Base-by-base conservation (phyloP, 2,888 invertebrate genomes). In the Drosophila eohydei region DNA sequence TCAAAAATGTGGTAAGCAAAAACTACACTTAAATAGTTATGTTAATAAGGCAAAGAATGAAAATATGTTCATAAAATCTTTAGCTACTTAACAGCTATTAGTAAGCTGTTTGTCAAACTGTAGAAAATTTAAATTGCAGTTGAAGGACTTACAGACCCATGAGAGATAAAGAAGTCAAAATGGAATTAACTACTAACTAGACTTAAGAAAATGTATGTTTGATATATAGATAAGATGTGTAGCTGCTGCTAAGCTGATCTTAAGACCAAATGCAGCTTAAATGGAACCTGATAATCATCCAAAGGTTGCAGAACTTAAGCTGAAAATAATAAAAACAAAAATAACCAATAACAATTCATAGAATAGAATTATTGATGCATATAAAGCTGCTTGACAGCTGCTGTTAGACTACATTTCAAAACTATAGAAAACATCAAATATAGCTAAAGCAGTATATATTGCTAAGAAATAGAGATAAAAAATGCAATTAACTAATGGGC, bases 191-290 rank as follows among this genome's bases (percentile, higher is more conserved):
- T 11, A 46, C n/a, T 12, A 30, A 7, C 14, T 12, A 28, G n/a
- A 46, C n/a, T 30, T 46, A 30, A 26, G 6, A 46, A 4, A 8
- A 14, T 2, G 12, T 14, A 46, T 43, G 9, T 12, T 21, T 2
- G 4, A 11, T 2, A 43, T 21, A 11, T 21, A 11, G 21, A 44
- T 26, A 26, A 26, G 12, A 11, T 21, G 1, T 44, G 0, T 44
- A 52, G 32, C 28, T 21, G 43, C 63, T 58, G 51, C 56, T 28
- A 46, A 46, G 8, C 28, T 14, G 7, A 2, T n/a, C n/a, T 26
- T 41, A 54, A 26, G 21, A 26, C 43, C 16, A 34, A 6, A 30
- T 12, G 12, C 44, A 26, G 26, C 44, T 40, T 14, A 40, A 43
- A 9, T 16, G 9, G 3, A 43, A 43, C 4, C 21, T 14, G 11